Base-by-base conservation (phyloP, 2,797 vertebrate genomes). In the Hippoglossus hippoglossus region DNA sequence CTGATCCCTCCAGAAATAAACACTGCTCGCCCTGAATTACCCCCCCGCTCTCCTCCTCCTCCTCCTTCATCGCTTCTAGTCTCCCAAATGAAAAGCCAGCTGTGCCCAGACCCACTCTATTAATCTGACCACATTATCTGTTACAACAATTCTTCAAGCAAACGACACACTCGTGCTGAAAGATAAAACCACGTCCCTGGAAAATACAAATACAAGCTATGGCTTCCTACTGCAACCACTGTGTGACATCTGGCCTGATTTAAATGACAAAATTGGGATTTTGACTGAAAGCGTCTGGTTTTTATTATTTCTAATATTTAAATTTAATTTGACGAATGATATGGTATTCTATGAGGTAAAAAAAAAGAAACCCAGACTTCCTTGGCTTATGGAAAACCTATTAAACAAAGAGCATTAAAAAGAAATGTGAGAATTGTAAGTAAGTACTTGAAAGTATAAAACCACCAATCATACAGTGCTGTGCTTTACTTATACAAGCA, bases 1-100 rank as follows among this genome's bases (percentile, higher is more conserved):
- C 91, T 90, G 88, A 88, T 89, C 82, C 82, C 80, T 81, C 55
- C 62, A 70, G 49, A 70, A 68, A 72, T 63, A 41, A 67, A 72
- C 50, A 7, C 70, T 13, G 9, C 22, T 58, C 57, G 4, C 65
- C 25, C 6, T 54, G 51, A 71, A 34, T 55, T 69, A 68, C 25
- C 51, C 50, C 31, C 25, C 67, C 22, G 22, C 22, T 61, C 36
- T 41, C 31, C 10, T 12, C 39, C 39, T 39, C 44, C 50, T 24
- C 22, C 41, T 75, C 31, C 44, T 65, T 19, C 28, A 59, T 73
- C 31, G 7, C 68, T 25, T 31, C 51, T 41, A 60, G 71, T 46
- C 28, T 58, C 47, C 31, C 36, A 56, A 75, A 87, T 64, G 47
- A 87, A 70, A 75, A 60, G 39, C 66, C 90, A 90, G 69, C 89